Evolutionary conservation across 2,797 vertebrate species (phyloP).

Genomic region (Hirundo rustica): DNA sequence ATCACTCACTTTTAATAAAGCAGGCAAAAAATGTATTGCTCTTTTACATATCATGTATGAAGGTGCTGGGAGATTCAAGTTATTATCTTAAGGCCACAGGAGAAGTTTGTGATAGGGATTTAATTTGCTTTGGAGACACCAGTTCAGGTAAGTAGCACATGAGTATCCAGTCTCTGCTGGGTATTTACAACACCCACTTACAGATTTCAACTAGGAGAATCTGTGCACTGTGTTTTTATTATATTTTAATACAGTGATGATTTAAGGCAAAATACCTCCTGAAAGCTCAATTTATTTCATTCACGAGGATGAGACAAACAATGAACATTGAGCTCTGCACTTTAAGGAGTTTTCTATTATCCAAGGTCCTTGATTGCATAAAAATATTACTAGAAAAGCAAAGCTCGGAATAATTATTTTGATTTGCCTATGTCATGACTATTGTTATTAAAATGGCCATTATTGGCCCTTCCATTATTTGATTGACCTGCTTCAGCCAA

Average conservation of each 20-base stretch:
- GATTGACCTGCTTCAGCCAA: background rate
- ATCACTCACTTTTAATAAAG: background rate
- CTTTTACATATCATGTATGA: background rate
- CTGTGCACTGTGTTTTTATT: accelerated
- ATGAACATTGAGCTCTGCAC: background rate
- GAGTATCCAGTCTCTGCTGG: background rate
- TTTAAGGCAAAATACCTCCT: background rate
- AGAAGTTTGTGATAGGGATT: background rate
- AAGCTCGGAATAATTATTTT: background rate
- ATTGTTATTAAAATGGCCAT: background rate
- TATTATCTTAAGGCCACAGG: background rate
- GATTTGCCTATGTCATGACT: background rate
- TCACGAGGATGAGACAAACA: background rate
- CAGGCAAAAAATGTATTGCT: background rate
- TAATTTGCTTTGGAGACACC: background rate
- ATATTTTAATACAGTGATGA: background rate
- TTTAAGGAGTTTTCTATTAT: background rate
- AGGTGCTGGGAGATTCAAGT: background rate
- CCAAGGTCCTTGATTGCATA: background rate
- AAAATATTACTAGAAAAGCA: background rate
- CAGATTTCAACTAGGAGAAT: background rate
- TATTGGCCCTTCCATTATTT: background rate
- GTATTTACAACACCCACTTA: background rate
- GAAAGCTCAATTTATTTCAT: background rate
- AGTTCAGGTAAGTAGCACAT: background rate